A percentile compares a stretch with the other conserved stretches of the same genome.
These are phyloP conservation scores for Suricata suricatta DNA, from an alignment of 2,113 vertebrate species.

Conservation along the genomic window DNA sequence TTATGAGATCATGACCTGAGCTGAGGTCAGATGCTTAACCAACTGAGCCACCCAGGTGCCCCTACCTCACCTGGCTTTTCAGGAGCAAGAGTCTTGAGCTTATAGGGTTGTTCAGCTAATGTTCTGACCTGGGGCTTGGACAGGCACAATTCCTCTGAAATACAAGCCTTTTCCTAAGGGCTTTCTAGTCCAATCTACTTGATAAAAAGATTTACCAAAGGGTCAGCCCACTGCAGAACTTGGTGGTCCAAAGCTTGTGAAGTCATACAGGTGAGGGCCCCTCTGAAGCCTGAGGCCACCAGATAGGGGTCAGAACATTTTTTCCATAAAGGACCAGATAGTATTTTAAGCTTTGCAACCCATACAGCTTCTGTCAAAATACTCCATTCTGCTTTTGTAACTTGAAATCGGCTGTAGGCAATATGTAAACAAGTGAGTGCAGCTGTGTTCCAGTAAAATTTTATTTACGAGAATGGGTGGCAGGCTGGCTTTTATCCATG, in stretches of 20 bases:
- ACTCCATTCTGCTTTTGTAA: neutral
- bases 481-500: neutral
- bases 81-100: neutral
- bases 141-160: neutral
- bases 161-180: neutral
- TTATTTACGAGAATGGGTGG: neutral
- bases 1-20: too few species aligned
- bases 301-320: neutral
- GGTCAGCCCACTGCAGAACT: neutral
- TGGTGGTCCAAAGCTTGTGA: neutral
- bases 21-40: too few species aligned
- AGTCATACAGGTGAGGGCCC: fast-evolving
- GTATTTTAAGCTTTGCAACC: neutral
- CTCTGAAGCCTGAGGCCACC: neutral
- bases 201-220: neutral
- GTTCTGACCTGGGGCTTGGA: neutral
- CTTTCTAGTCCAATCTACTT: neutral
- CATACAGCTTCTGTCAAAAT: neutral
- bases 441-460: neutral
- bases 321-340: neutral
- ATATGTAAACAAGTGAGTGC: neutral
- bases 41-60: too few species aligned
- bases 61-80: neutral
- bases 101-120: too few species aligned
- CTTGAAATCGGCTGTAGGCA: neutral